Evolutionary conservation across 2,113 vertebrate genomes (phyloP).

Genomic region (Muscicapa adusta): DNA sequence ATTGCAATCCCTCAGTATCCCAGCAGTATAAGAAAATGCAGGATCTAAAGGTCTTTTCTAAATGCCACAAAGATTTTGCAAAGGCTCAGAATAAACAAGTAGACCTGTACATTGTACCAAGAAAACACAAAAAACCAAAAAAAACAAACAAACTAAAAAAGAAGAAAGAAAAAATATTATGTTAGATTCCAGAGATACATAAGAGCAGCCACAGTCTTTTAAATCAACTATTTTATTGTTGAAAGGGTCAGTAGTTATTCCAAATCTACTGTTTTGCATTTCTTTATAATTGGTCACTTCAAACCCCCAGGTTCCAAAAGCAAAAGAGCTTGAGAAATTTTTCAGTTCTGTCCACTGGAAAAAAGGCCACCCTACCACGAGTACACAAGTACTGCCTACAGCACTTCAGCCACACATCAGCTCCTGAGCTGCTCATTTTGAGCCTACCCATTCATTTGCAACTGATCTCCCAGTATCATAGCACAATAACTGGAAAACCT

Average conservation of each 20-base stretch:
- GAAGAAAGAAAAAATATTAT: background rate
- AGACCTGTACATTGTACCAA: background rate
- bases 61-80: background rate
- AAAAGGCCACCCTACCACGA: accelerated
- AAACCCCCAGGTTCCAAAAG: background rate
- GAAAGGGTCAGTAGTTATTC: background rate
- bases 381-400: background rate
- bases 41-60: background rate
- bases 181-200: background rate
- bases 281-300: background rate
- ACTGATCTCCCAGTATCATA: background rate
- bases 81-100: background rate
- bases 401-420: background rate
- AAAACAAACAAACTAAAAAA: too few species aligned
- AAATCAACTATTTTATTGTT: background rate
- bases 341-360: background rate
- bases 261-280: background rate
- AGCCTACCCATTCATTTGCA: background rate
- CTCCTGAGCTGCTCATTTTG: background rate
- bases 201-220: background rate
- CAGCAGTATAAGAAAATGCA: background rate
- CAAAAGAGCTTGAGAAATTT: background rate
- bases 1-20: background rate
- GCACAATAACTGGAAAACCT: background rate
- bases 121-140: background rate